A percentile compares a stretch with the other conserved stretches of the same genome.
phyloP scores from a whole-genome alignment of 2,113 vertebrate genomes.

The Larimichthys polyactis region DNA sequence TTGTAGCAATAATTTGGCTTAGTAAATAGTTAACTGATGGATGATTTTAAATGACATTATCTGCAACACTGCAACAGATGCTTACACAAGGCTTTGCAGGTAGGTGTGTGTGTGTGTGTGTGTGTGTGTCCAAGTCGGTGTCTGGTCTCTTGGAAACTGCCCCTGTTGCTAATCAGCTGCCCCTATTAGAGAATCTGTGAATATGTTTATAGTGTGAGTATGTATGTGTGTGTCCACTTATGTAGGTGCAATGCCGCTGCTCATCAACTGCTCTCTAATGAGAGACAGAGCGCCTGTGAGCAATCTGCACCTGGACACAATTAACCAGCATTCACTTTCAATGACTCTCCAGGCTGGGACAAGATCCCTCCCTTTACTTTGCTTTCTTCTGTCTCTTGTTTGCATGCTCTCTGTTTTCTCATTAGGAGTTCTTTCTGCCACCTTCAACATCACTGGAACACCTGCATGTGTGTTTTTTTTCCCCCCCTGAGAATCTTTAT shows the following conservation, averaged over 20 bases:
- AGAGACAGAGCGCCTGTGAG: slow-evolving; percentile 30
- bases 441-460: not conserved
- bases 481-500: not conserved
- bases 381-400: not conserved
- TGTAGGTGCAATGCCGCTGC: slow-evolving; percentile 9
- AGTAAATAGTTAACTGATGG: no score
- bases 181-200: slow-evolving; percentile 3
- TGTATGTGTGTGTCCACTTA: slow-evolving; percentile 28
- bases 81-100: not conserved
- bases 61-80: not conserved
- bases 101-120: no score
- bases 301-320: slow-evolving; percentile 65
- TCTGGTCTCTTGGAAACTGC: slow-evolving; percentile 28
- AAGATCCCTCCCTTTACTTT: slow-evolving; percentile 4
- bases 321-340: slow-evolving; percentile 40
- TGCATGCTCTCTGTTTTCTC: not conserved
- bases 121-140: slow-evolving; percentile 21
- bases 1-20: no score
- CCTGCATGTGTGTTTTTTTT: slow-evolving; percentile 2
- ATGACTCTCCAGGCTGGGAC: slow-evolving; percentile 17
- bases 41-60: not conserved
- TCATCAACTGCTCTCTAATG: slow-evolving; percentile 50
- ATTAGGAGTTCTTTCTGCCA: not conserved
- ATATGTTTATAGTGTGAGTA: slow-evolving; percentile 25
- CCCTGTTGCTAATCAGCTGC: slow-evolving; percentile 26